phyloP scores from a whole-genome alignment of 2,888 invertebrate genomes.

The Adela reaumurella region DNA sequence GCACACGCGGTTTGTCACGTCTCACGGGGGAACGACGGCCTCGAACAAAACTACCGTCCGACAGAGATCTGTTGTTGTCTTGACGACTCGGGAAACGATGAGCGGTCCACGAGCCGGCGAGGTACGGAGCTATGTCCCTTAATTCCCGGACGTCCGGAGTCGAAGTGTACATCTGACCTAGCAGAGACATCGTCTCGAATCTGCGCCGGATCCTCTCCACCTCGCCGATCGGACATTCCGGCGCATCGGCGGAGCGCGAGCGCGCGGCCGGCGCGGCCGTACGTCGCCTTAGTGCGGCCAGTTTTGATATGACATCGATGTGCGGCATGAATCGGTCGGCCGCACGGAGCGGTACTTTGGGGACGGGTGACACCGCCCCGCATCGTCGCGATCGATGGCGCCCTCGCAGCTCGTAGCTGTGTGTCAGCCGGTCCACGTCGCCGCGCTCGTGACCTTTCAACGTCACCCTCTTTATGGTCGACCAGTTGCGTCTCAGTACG shows the following conservation, averaged over 20 bases:
- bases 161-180: conserved; percentile 77
- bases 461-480: conserved; percentile 40
- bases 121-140: conserved; percentile 72
- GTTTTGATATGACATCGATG: conserved; percentile 86
- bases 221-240: conserved; percentile 60
- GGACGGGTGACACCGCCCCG: conserved; percentile 61
- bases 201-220: conserved; percentile 69
- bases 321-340: conserved; percentile 81
- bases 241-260: conserved; percentile 47
- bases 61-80: conserved; percentile 65
- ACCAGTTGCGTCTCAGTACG: conserved; percentile 46
- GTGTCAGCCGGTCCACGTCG: conserved; percentile 59
- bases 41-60: conserved; percentile 29
- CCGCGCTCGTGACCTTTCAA: conserved; percentile 47
- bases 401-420: conserved; percentile 55
- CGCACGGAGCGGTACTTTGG: conserved; percentile 57
- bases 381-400: conserved; percentile 40
- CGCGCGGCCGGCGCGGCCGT: conserved; percentile 25
- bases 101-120: conserved; percentile 77
- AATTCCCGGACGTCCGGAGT: conserved; percentile 76
- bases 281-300: conserved; percentile 61
- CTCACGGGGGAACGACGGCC: conserved; percentile 35
- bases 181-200: conserved; percentile 67
- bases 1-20: conserved; percentile 31
- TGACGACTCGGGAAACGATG: conserved; percentile 70